Conservation (phyloP, 2,888 invertebrate genomes). For the Idaea dimidiata region DNA sequence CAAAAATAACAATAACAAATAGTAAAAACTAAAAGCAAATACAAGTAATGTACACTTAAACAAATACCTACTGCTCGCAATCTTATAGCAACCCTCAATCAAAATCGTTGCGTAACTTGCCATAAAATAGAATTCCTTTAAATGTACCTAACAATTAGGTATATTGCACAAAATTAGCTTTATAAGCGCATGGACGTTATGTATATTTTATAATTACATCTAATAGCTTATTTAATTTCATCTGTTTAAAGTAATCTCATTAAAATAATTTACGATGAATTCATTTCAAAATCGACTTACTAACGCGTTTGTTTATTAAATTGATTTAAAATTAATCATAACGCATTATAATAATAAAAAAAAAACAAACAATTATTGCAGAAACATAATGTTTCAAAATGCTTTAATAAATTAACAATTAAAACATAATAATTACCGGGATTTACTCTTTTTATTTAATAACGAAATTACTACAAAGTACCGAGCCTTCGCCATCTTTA, state of each 20-base stretch:
- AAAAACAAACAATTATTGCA: not conserved
- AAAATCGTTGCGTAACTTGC: not conserved
- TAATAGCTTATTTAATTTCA: not conserved
- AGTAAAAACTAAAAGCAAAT: not conserved
- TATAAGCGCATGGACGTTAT: constrained; percentile 67
- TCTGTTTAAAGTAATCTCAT: not conserved
- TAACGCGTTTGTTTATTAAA: not conserved
- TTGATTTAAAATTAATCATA: not conserved
- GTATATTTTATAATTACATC: constrained; percentile 32
- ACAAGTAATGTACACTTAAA: not conserved
- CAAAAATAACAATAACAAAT: too few species aligned
- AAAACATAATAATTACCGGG: too few species aligned
- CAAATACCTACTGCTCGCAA: not conserved
- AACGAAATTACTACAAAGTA: too few species aligned
- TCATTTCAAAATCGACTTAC: not conserved
- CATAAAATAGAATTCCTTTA: not conserved
- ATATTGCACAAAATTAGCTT: constrained; percentile 56
- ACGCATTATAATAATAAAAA: not conserved
- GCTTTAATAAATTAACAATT: too few species aligned
- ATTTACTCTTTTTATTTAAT: too few species aligned
- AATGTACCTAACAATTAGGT: not conserved
- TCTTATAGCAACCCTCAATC: not conserved
- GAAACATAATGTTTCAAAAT: not conserved
- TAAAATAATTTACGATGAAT: not conserved
- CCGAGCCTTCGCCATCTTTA: too few species aligned